These are phyloP conservation scores for Drosophila arizonae DNA, from an alignment of 1,140 invertebrate species.

Conservation along the genomic window DNA sequence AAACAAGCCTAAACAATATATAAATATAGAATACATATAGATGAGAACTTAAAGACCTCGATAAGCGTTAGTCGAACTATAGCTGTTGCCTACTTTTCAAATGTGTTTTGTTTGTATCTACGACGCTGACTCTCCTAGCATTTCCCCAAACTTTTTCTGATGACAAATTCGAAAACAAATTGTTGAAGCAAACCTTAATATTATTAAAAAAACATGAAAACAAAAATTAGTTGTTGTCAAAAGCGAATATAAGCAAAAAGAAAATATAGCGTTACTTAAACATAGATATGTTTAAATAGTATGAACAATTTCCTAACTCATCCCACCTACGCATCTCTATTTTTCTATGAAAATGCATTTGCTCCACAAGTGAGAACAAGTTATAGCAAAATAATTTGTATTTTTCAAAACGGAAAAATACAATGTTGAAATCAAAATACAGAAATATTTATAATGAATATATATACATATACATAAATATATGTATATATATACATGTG, in stretches of 20 bases:
- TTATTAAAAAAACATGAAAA: neutral
- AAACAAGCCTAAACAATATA: conserved; percentile 46
- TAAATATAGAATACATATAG: conserved; percentile 11
- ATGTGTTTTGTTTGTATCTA: conserved; percentile 9
- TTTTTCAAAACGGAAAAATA: conserved; percentile 49
- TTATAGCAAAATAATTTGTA: conserved; percentile 54
- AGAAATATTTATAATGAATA: conserved; percentile 29
- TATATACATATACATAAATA: conserved; percentile 4
- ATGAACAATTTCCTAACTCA: conserved; percentile 79
- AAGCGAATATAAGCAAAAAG: conserved; percentile 16
- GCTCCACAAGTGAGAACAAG: conserved; percentile 60
- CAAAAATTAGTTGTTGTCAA: conserved; percentile 53
- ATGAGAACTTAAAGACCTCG: conserved; percentile 51
- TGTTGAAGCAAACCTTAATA: conserved; percentile 15
- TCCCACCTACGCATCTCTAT: conserved; percentile 80
- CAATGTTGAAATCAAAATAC: conserved; percentile 28
- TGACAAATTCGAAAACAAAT: conserved; percentile 27
- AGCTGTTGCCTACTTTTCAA: conserved; percentile 24
- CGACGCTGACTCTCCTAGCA: conserved; percentile 15
- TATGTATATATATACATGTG: conserved; percentile 4
- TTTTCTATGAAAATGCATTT: conserved; percentile 78
- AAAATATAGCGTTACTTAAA: conserved; percentile 60
- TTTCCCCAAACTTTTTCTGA: conserved; percentile 8
- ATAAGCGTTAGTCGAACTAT: conserved; percentile 44
- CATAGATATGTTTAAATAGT: conserved; percentile 42